These are phyloP conservation scores for Geotrupes spiniger DNA, from an alignment of 2,888 invertebrate species.

Conservation along the genomic window DNA sequence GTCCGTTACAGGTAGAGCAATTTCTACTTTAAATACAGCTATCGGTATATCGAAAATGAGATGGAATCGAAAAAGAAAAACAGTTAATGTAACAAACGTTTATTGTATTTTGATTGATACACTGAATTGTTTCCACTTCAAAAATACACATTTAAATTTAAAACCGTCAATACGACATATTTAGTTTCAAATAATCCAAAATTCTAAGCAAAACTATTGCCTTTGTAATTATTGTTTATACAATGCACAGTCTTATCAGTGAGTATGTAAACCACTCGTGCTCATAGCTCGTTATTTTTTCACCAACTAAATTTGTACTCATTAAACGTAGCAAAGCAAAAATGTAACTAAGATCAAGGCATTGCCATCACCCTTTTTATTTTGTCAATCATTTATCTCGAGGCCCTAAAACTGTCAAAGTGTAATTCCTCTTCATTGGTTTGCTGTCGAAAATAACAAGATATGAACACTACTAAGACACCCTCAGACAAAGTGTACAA, in stretches of 20 bases:
- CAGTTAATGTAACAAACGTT: slow-evolving; percentile 24
- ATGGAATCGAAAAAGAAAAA: slow-evolving; percentile 5
- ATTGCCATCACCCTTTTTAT: too few relatives aligned
- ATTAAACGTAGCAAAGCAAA: too few relatives aligned
- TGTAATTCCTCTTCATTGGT: too few relatives aligned
- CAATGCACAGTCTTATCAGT: slow-evolving; percentile 6
- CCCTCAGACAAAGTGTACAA: slow-evolving; percentile 21
- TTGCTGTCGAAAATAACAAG: slow-evolving; percentile 24
- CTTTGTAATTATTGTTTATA: neutral
- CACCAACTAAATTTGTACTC: too few relatives aligned
- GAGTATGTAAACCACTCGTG: slow-evolving; percentile 1
- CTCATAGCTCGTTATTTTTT: slow-evolving; percentile 15
- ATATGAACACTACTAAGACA: slow-evolving; percentile 21
- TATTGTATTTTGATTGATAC: slow-evolving; percentile 22
- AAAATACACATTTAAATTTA: neutral
- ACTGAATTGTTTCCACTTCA: slow-evolving; percentile 4
- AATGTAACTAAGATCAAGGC: too few relatives aligned
- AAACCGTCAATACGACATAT: neutral
- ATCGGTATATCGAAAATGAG: too few relatives aligned
- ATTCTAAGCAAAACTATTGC: neutral
- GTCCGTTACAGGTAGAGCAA: too few relatives aligned
- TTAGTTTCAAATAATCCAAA: neutral
- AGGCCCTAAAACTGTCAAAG: too few relatives aligned
- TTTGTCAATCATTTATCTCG: too few relatives aligned
- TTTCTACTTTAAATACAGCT: too few relatives aligned